Evolutionary conservation across 2,888 invertebrate genomes (phyloP).

Genomic region (Octonoba sinensis): DNA sequence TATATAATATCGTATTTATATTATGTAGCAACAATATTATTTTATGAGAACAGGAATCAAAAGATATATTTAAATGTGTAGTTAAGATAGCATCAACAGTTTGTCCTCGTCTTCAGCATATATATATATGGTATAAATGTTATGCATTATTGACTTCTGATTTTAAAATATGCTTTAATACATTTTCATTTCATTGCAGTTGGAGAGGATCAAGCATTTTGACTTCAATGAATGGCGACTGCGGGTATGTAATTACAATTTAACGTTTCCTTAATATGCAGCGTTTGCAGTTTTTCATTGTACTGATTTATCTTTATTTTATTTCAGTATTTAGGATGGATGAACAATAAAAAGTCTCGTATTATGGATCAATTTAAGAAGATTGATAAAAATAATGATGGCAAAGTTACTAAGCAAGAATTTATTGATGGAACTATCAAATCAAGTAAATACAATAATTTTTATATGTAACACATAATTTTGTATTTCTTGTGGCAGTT

Average conservation of each 20-base stretch:
- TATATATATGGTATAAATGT: too few species aligned
- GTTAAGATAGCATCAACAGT: too few species aligned
- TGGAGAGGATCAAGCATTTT: constrained; percentile 97
- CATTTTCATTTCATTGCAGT: constrained; percentile 69
- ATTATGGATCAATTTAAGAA: constrained; percentile 94
- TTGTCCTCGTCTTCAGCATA: too few species aligned
- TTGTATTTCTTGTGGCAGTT: not conserved
- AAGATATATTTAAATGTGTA: too few species aligned
- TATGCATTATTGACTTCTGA: not conserved
- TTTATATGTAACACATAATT: not conserved
- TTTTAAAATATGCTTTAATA: not conserved
- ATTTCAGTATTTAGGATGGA: constrained; percentile 76
- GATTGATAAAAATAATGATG: constrained; percentile 98
- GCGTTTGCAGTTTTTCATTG: not conserved
- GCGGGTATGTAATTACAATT: constrained; percentile 76
- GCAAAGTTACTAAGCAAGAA: constrained; percentile 92
- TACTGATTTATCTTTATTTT: constrained; percentile 33
- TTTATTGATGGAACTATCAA: constrained; percentile 98
- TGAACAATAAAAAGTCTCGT: constrained; percentile 98
- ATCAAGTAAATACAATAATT: constrained; percentile 81
- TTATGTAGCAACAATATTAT: too few species aligned
- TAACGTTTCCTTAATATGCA: not conserved
- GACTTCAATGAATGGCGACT: constrained; percentile 99
- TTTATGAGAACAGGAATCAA: too few species aligned
- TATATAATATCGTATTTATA: too few species aligned